Percentiles rank a stretch among this genome's conserved stretches.
Evolutionary conservation across 2,113 vertebrate species (phyloP).

Genomic region (Engraulis encrasicolus): DNA sequence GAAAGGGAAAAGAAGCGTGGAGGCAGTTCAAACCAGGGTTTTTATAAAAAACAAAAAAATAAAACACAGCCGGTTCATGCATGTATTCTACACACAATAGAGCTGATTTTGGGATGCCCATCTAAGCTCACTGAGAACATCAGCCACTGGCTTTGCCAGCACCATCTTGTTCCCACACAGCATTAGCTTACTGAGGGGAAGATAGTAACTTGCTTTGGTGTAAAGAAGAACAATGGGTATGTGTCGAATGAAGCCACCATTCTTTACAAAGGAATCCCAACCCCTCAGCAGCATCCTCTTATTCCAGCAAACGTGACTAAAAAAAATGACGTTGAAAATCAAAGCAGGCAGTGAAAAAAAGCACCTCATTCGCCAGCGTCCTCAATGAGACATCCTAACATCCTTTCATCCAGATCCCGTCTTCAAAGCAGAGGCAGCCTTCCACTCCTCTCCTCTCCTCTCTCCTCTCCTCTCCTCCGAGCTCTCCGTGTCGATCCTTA

Average conservation of each 20-base stretch:
- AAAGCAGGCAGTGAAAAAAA: constrained; percentile 30
- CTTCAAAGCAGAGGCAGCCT: neutral
- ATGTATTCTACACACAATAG: neutral
- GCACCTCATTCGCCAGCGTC: constrained; percentile 64
- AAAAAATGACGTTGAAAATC: constrained; percentile 6
- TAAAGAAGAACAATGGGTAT: constrained; percentile 16
- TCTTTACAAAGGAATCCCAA: neutral
- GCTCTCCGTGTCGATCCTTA: neutral
- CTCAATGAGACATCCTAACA: constrained; percentile 58
- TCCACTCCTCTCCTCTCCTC: no score
- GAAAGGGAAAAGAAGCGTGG: neutral
- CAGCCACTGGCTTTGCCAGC: neutral
- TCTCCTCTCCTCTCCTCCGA: no score
- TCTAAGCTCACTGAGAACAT: neutral
- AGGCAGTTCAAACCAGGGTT: neutral
- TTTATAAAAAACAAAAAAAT: neutral
- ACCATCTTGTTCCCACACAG: constrained; percentile 7
- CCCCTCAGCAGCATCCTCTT: neutral
- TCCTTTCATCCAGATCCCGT: constrained; percentile 63
- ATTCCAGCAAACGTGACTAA: neutral
- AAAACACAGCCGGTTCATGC: neutral
- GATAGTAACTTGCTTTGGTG: neutral
- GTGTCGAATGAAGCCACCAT: neutral
- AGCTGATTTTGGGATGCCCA: neutral
- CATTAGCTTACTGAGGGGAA: neutral